Evolutionary conservation across 2,113 vertebrate genomes (phyloP).

Genomic region (Amphiprion percula): DNA sequence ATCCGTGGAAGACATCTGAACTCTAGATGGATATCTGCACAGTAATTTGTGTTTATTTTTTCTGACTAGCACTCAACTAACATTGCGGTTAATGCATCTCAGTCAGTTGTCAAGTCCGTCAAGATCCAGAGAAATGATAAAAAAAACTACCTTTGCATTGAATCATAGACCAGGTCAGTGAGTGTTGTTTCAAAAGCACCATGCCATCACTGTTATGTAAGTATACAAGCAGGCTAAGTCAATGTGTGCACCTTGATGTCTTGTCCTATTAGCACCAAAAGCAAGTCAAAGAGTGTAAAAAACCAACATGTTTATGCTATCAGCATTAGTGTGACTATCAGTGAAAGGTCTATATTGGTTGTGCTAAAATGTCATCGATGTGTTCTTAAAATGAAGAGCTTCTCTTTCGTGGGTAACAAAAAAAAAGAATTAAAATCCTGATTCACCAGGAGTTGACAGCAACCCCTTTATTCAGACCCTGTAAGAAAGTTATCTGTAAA

Average conservation of each 20-base stretch:
- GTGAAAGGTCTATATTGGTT: slow-evolving; percentile 38
- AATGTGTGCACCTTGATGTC: slow-evolving; percentile 60
- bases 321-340: slow-evolving; percentile 58
- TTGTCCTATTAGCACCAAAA: slow-evolving; percentile 81
- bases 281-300: slow-evolving; percentile 51
- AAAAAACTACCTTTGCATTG: slow-evolving; percentile 17
- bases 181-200: slow-evolving; percentile 74
- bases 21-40: slow-evolving; percentile 22
- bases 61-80: slow-evolving; percentile 28
- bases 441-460: slow-evolving; percentile 44
- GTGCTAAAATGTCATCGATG: slow-evolving; percentile 44
- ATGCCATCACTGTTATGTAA: slow-evolving; percentile 37
- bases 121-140: slow-evolving; percentile 27
- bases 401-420: slow-evolving; percentile 47
- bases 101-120: slow-evolving; percentile 17
- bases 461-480: slow-evolving; percentile 61
- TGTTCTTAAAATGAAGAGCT: slow-evolving; percentile 45
- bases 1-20: slow-evolving; percentile 73
- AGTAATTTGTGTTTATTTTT: slow-evolving; percentile 33
- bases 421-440: slow-evolving; percentile 38
- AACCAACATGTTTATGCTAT: slow-evolving; percentile 40
- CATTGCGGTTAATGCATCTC: slow-evolving; percentile 21
- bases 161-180: slow-evolving; percentile 49
- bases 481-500: slow-evolving; percentile 66
- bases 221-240: slow-evolving; percentile 53